Evolutionary conservation across 2,113 vertebrate species (phyloP).

Genomic region (Globicephala melas): DNA sequence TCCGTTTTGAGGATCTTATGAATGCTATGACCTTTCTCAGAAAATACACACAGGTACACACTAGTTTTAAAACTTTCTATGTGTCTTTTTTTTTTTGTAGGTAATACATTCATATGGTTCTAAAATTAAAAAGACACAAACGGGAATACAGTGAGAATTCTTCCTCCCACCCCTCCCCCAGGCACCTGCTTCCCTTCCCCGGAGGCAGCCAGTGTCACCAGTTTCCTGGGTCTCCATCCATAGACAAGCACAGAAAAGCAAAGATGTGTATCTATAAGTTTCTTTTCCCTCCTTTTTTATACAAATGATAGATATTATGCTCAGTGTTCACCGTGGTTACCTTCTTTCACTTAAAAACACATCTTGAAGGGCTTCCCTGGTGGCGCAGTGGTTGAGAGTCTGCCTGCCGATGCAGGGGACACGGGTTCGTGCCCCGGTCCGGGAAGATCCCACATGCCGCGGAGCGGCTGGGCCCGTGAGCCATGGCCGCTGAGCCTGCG

Average conservation of each 20-base stretch:
- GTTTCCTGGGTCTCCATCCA: slow-evolving; percentile 60
- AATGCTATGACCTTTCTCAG: background rate
- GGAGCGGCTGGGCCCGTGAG: too few species aligned
- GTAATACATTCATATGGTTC: slow-evolving; percentile 52
- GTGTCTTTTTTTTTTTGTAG: slow-evolving; percentile 38
- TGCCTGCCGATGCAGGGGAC: too few species aligned
- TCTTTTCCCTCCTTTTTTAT: background rate
- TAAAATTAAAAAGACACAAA: slow-evolving; percentile 64
- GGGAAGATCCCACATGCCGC: too few species aligned
- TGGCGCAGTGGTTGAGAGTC: too few species aligned
- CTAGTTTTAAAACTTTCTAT: slow-evolving; percentile 32
- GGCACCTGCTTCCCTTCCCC: slow-evolving; percentile 60
- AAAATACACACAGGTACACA: background rate
- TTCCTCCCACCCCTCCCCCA: slow-evolving; percentile 50
- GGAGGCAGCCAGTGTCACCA: slow-evolving; percentile 16
- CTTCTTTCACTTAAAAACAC: slow-evolving; percentile 40
- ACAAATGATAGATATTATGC: slow-evolving; percentile 24
- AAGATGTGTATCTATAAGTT: slow-evolving; percentile 43
- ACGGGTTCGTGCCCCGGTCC: fast-evolving
- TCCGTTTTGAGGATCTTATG: background rate
- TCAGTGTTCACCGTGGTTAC: background rate
- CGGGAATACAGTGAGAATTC: slow-evolving; percentile 33
- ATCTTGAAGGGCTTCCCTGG: background rate
- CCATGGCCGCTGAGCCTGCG: too few species aligned
- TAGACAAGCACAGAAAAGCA: slow-evolving; percentile 6